These are phyloP conservation scores for Linurgus olivaceus DNA, from an alignment of 2,797 vertebrate species.

Conservation along the genomic window DNA sequence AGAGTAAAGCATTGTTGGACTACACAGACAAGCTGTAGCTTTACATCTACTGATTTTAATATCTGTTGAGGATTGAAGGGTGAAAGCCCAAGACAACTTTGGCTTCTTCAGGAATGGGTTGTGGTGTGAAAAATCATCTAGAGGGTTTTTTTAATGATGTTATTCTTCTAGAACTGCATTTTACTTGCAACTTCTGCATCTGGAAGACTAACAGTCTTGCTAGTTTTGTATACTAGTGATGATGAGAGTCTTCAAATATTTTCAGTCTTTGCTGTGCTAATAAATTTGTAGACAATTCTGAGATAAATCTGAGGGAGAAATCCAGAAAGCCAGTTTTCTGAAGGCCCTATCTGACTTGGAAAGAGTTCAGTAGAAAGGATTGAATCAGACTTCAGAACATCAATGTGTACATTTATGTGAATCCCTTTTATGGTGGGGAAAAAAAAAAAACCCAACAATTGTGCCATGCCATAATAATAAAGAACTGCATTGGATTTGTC, in stretches of 20 bases:
- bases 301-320: not conserved
- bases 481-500: not conserved
- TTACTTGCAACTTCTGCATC: not conserved
- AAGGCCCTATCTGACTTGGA: not conserved
- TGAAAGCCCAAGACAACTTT: not conserved
- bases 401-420: not conserved
- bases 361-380: not conserved
- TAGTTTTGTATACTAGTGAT: not conserved
- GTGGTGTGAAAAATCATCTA: not conserved
- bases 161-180: not conserved
- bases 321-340: not conserved
- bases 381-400: not conserved
- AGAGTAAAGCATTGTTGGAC: not conserved
- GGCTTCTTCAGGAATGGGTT: not conserved
- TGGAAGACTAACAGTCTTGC: not conserved
- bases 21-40: not conserved
- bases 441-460: fast-evolving
- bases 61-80: not conserved
- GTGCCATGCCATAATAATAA: not conserved
- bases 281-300: not conserved
- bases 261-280: not conserved
- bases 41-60: not conserved
- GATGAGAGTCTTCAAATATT: not conserved
- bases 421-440: not conserved
- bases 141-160: not conserved